A percentile compares a stretch with the other conserved stretches of the same genome.
Evolutionary conservation across 53 echinoderm and acorn worm species (phyloP).

Genomic region (Echinometra lucunter): DNA sequence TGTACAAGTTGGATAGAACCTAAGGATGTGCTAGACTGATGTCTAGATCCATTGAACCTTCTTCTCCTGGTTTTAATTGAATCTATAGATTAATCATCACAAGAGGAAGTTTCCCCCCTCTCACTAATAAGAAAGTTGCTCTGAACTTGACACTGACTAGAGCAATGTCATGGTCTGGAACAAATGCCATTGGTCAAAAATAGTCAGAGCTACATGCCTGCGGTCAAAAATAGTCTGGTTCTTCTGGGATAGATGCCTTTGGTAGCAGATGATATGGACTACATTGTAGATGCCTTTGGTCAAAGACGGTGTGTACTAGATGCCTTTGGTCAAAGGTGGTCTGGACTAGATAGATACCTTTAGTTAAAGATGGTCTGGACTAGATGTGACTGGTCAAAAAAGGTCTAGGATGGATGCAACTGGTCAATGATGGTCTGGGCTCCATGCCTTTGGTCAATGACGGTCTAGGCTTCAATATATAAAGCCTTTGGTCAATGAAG

Average conservation of each 20-base stretch:
- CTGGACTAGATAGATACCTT: neutral
- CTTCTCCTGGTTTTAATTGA: neutral
- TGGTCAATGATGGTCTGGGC: neutral
- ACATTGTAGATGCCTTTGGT: neutral
- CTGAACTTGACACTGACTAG: conserved; percentile 40
- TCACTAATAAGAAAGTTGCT: neutral
- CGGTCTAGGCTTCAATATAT: neutral
- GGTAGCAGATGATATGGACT: neutral
- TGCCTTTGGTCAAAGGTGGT: neutral
- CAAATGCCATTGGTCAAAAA: neutral
- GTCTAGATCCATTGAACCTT: neutral
- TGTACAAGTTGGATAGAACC: neutral
- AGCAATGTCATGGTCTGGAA: conserved; percentile 21
- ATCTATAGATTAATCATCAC: conserved; percentile 24
- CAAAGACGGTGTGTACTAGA: neutral
- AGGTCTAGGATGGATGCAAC: neutral
- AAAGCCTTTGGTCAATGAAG: neutral
- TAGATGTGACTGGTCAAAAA: neutral
- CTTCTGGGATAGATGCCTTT: neutral
- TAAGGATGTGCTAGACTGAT: conserved; percentile 7
- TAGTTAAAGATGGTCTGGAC: neutral
- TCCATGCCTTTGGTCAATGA: neutral
- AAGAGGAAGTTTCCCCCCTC: conserved; percentile 15
- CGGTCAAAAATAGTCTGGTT: neutral
- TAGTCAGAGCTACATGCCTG: neutral